Evolutionary conservation across 2,888 invertebrate species (phyloP).

Genomic region (Listrodromus nycthemerus): DNA sequence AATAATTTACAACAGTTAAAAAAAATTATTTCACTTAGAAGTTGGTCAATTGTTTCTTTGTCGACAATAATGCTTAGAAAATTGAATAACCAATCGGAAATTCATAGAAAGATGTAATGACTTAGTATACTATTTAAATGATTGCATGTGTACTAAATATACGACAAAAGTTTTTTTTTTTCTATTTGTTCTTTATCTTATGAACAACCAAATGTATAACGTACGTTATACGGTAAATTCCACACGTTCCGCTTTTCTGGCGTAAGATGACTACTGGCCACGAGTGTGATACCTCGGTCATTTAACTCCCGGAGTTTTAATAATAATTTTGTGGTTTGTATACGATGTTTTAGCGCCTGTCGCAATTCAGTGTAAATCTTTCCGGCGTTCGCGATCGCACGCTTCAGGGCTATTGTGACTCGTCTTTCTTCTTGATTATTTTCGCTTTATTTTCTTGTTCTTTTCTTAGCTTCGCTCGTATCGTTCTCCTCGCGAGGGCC

Average conservation of each 20-base stretch:
- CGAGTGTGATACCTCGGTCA: constrained; percentile 2
- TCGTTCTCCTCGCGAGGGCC: constrained; percentile 36
- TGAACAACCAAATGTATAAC: no score
- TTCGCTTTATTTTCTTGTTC: neutral
- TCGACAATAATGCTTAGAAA: neutral
- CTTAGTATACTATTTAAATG: no score
- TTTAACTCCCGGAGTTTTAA: constrained; percentile 13
- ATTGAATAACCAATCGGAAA: neutral
- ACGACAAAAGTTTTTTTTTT: no score
- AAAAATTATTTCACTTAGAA: neutral
- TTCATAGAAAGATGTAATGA: neutral
- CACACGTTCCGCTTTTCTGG: neutral
- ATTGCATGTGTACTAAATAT: no score
- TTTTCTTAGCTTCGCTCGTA: constrained; percentile 10
- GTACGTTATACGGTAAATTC: neutral
- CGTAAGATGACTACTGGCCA: neutral
- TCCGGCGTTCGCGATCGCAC: constrained; percentile 48
- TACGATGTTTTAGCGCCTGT: constrained; percentile 23
- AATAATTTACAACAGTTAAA: neutral
- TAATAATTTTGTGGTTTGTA: constrained; percentile 2
- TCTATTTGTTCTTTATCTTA: no score
- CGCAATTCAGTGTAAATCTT: constrained; percentile 37
- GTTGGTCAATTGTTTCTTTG: neutral
- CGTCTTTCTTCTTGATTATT: neutral
- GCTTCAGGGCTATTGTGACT: constrained; percentile 43